Evolutionary conservation across 1,140 invertebrate species (phyloP), one percentile per base, ranked within the genome.

Genomic region (Harlomillsia oculata): DNA sequence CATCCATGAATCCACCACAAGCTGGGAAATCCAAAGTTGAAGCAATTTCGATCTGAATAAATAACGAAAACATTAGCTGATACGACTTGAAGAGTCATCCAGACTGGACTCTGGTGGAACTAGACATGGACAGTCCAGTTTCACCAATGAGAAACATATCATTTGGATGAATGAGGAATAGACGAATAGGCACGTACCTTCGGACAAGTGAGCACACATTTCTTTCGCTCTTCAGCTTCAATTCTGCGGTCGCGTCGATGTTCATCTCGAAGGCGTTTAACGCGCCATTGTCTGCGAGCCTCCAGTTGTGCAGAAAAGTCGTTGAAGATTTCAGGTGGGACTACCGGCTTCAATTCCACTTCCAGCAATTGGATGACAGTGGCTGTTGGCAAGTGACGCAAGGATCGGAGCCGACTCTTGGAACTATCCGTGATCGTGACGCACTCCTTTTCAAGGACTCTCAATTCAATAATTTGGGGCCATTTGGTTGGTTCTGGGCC

Each of bases 291-390:
- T 50, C 77, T 75, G 23, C 85, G 74, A n/a, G 72, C 71, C 29
- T 79, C 73, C 29, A 89, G 66, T 72, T 87, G 82, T 1, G 20
- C 13, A 1, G 16, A 23, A 50, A 65, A 65, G 37, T 65, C 63
- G 3, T 21, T 67, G 6, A 87, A 66, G 32, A 84, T 81, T 40
- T 77, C 65, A 9, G 81, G 82, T 1, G 96, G 75, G 23, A 82
- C 68, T 3, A 86, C 85, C 40, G 80, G 77, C 64, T 78, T 74
- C 9, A 96, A 72, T 55, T 87, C 78, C 32, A 97, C 78, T 73
- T 97, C 93, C 18, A 87, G 86, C 23, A 95, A 78, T 68, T 90
- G 85, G 72, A 94, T 93, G 56, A 85, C 83, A 67, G 89, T 89
- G 59, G 88, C 86, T 1, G 95, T 70, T 2, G 94, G 92, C 59